Evolutionary conservation across 2,888 invertebrate species (phyloP).

Genomic region (Polietes domitor): DNA sequence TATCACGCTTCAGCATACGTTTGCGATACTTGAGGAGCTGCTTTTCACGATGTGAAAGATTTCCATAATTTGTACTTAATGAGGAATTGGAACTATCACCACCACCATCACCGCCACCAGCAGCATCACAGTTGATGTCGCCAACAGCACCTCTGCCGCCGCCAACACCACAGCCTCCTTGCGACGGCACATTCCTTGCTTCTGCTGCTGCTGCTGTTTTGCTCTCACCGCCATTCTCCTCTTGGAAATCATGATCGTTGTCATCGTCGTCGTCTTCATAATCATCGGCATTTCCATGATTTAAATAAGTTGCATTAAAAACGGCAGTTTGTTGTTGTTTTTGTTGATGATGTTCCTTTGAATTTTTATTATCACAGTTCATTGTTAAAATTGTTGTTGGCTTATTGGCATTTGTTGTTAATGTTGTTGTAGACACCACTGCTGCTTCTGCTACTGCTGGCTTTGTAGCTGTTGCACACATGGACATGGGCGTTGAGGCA

Average conservation of each 20-base stretch:
- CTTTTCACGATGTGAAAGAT: conserved; percentile 78
- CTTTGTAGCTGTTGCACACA: conserved; percentile 35
- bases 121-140: not conserved
- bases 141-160: conserved; percentile 62
- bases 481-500: conserved; percentile 31
- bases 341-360: conserved; percentile 57
- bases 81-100: conserved; percentile 68
- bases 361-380: conserved; percentile 67
- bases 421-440: conserved; percentile 31
- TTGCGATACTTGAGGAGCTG: conserved; percentile 80
- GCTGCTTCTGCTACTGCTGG: conserved; percentile 7
- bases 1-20: conserved; percentile 80
- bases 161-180: conserved; percentile 59
- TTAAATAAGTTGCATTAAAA: conserved; percentile 7
- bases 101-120: conserved; percentile 42
- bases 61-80: conserved; percentile 68
- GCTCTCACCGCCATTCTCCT: conserved; percentile 20
- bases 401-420: conserved; percentile 63
- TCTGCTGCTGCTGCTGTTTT: not conserved
- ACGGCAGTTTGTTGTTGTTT: conserved; percentile 53
- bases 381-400: conserved; percentile 62
- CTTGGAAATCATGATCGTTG: conserved; percentile 43
- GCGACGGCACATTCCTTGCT: too few species aligned
- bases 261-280: not conserved
- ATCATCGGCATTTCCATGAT: conserved; percentile 5